A percentile compares a stretch with the other conserved stretches of the same genome.
These are phyloP conservation scores for Clunio marinus DNA, from an alignment of 2,888 invertebrate genomes.

Conservation along the genomic window DNA sequence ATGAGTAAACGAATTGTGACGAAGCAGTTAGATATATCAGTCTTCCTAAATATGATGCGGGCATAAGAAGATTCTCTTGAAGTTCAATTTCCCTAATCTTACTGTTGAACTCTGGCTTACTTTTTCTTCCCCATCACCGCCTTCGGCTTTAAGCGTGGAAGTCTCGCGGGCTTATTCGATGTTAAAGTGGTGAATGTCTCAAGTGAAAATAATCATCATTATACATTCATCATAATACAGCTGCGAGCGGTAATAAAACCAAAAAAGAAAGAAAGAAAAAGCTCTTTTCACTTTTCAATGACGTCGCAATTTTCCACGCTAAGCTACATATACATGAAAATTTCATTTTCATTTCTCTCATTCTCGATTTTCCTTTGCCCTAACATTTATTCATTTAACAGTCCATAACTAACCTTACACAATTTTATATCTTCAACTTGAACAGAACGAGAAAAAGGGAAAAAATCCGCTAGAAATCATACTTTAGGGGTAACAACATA, in stretches of 20 bases:
- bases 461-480: background rate
- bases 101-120: too few relatives aligned
- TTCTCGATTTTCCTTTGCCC: background rate
- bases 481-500: background rate
- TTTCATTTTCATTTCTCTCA: conserved; percentile 12
- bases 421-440: background rate
- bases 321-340: conserved; percentile 7
- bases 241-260: conserved; percentile 7
- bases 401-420: conserved; percentile 12
- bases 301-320: conserved; percentile 1
- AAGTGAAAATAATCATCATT: background rate
- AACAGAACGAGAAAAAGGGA: background rate
- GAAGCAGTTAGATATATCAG: too few relatives aligned
- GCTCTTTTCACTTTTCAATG: conserved; percentile 10
- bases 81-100: too few relatives aligned
- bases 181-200: too few relatives aligned
- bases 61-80: too few relatives aligned
- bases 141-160: too few relatives aligned
- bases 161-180: too few relatives aligned
- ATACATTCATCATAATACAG: conserved; percentile 6
- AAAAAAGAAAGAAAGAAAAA: too few relatives aligned
- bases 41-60: too few relatives aligned
- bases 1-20: too few relatives aligned
- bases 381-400: too few relatives aligned
- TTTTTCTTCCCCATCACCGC: too few relatives aligned